Conservation (phyloP, 2,113 vertebrate species). For the Clarias magur region DNA sequence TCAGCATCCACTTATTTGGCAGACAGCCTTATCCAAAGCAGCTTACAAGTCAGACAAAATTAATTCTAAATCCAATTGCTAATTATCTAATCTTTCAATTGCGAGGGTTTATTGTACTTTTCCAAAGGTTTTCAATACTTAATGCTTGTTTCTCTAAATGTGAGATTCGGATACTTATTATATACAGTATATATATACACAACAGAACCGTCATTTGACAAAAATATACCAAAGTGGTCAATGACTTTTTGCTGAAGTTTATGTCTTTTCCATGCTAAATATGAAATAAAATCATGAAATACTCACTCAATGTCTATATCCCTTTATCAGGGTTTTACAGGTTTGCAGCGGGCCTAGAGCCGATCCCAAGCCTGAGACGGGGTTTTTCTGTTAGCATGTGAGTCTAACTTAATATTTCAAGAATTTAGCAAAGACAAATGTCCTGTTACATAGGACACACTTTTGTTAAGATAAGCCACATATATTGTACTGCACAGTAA, state of each 20-base stretch:
- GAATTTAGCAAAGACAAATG: background rate
- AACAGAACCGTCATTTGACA: background rate
- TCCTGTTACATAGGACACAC: too few relatives aligned
- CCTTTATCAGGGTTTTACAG: too few relatives aligned
- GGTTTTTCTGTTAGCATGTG: background rate
- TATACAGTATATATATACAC: background rate
- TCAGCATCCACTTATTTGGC: background rate
- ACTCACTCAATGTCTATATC: too few relatives aligned
- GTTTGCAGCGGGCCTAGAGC: too few relatives aligned
- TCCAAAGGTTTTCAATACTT: background rate
- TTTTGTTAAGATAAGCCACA: too few relatives aligned
- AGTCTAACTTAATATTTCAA: background rate
- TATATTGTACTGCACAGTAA: too few relatives aligned
- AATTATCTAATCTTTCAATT: background rate
- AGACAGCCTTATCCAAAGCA: background rate
- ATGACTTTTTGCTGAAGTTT: conserved; percentile 2
- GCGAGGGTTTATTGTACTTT: background rate
- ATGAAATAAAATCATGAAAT: background rate
- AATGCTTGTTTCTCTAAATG: background rate
- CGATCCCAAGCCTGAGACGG: too few relatives aligned
- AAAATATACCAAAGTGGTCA: background rate
- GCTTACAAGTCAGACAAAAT: background rate
- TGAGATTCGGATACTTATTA: background rate
- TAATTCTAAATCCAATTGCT: background rate
- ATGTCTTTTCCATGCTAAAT: background rate